Conservation (phyloP, 1,140 invertebrate genomes). For the Zaprionus nigranus region DNA sequence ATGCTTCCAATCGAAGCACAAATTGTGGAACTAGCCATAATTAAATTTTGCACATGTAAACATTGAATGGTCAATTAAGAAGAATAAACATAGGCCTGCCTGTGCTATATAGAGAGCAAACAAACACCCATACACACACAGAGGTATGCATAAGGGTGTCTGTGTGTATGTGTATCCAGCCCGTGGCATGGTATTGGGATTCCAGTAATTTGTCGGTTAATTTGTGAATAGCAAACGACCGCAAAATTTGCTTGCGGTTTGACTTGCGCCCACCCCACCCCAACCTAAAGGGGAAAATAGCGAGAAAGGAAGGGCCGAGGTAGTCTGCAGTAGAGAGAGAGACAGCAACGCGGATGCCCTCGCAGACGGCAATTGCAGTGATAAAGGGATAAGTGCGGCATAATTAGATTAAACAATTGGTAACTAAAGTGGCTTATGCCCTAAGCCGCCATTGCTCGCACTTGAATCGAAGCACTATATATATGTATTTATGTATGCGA, state of each 20-base stretch:
- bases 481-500: constrained; percentile 44
- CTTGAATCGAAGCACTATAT: constrained; percentile 4
- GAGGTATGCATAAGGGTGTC: background rate
- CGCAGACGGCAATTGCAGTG: background rate
- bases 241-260: constrained; percentile 55
- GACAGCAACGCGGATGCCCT: background rate
- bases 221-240: constrained; percentile 61
- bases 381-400: constrained; percentile 3
- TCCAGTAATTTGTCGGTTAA: constrained; percentile 60
- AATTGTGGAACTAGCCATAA: background rate
- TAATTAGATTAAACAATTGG: constrained; percentile 50
- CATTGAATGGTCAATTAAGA: constrained; percentile 26
- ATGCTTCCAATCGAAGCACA: background rate
- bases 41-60: constrained; percentile 25
- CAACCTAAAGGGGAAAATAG: background rate
- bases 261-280: constrained; percentile 13
- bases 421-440: constrained; percentile 47
- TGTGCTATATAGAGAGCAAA: background rate
- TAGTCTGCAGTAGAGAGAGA: background rate
- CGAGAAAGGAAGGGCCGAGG: background rate
- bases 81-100: background rate
- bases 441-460: constrained; percentile 34
- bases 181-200: constrained; percentile 18
- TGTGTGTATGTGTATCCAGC: background rate
- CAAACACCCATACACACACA: background rate